A percentile compares a stretch with the other conserved stretches of the same genome.
Evolutionary conservation across 1,140 invertebrate genomes (phyloP).

Genomic region (Sweltsa coloradensis): DNA sequence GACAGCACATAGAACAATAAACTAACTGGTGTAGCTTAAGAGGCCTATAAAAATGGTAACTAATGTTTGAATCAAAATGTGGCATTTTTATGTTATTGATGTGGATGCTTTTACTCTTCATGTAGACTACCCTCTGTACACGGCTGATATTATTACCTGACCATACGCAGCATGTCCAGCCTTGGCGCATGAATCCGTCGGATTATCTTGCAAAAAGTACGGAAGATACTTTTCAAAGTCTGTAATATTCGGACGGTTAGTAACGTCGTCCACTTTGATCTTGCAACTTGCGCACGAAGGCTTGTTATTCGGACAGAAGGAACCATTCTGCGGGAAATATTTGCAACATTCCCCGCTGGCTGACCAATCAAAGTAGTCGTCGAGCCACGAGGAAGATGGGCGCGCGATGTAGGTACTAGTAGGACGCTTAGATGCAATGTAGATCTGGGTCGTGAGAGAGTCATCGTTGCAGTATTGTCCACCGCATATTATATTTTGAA

Average conservation of each 20-base stretch:
- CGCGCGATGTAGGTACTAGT: constrained; percentile 75
- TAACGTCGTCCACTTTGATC: constrained; percentile 30
- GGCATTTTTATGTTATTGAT: too few relatives aligned
- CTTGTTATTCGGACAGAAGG: constrained; percentile 51
- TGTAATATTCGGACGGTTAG: constrained; percentile 40
- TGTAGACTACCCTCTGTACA: too few relatives aligned
- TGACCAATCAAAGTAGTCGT: constrained; percentile 93
- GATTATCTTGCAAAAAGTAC: constrained; percentile 87
- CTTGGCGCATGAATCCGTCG: constrained; percentile 67
- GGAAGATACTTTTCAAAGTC: constrained; percentile 74
- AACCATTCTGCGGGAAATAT: constrained; percentile 38
- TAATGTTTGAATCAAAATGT: too few relatives aligned
- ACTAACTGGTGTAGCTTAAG: too few relatives aligned
- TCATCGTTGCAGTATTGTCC: constrained; percentile 63
- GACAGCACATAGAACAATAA: too few relatives aligned
- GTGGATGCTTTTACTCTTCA: too few relatives aligned
- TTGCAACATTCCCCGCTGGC: constrained; percentile 36
- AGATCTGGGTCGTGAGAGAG: constrained; percentile 77
- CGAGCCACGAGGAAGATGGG: constrained; percentile 87
- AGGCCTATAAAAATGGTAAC: too few relatives aligned
- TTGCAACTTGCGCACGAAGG: constrained; percentile 31
- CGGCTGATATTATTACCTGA: too few relatives aligned
- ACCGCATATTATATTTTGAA: constrained; percentile 82
- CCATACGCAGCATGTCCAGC: constrained; percentile 75
- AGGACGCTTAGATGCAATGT: constrained; percentile 53